Evolutionary conservation across 2,113 vertebrate species (phyloP), one percentile per base, ranked within the genome.

Genomic region (Merops nubicus): DNA sequence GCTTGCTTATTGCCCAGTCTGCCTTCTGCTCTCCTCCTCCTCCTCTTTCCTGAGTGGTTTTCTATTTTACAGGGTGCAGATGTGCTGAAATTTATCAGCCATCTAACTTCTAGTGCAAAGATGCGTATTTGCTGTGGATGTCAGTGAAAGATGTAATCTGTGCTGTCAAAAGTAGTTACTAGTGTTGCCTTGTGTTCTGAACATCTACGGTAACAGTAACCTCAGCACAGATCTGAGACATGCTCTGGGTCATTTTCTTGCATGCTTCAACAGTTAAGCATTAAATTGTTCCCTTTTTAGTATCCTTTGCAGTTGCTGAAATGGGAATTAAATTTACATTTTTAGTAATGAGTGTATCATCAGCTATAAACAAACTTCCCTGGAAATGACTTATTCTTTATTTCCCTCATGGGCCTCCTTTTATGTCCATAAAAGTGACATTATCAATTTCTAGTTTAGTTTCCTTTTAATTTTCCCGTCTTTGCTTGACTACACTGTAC

Each of bases 11-110:
- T 96, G 95, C 88, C 92, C 76, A 70, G 91, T 88, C 83, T 92
- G 83, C 95, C 79, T 96, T 92, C 92, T 97, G 95, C 67, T 96
- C 42, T 85, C 64, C 68, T 96, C 90, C 68, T 96, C 90, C 90
- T 91, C 59, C 79, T 95, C 91, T 86, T 93, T 95, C 85, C 91
- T 48, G 72, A 91, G 54, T 81, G 38, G 5, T 92, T 86, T 95
- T 88, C 51, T 92, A 6, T 63, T 92, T 84, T 86, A 54, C 67
- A 77, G 74, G 34, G 42, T 84, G 43, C 64, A 75, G 89, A 92
- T 54, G 43, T 85, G 82, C 57, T 90, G 88, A 90, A 90, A 80
- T 93, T 80, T 92, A 56, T 81, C 47, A 89, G 15, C 38, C 59
- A 31, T 70, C 70, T 93, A 77, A 86, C 68, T 92, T 91, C 75